Base-by-base conservation (phyloP, 2,797 vertebrate species). In the Amazona ochrocephala region DNA sequence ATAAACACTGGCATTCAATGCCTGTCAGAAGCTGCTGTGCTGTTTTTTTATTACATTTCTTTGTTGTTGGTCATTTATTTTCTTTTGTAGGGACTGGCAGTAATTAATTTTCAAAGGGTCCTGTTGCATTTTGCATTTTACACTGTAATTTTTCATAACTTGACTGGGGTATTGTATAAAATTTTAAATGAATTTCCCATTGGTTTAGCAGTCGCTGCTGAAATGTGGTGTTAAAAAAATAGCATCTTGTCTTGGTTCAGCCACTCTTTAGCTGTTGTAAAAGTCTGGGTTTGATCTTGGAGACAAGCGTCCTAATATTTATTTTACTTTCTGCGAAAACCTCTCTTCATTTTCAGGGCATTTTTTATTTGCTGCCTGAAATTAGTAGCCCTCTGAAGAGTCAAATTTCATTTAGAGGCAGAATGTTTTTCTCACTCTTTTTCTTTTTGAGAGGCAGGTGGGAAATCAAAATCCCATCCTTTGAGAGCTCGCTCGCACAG, bases 391-490 rank as follows among this genome's bases (percentile, higher is more conserved):
- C 91, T 92, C 62, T 76, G 82, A 96, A 77, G 60, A 79, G 32
- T n/a, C 22, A 16, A 84, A 85, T 65, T 60, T 89, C 83, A 95
- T 96, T 96, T 89, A 94, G 68, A 88, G 50, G 23, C 37, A 71
- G 50, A 79, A 24, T 65, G 45, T 37, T 72, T 56, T 75, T 74
- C n/a, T 76, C 60, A 26, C 13, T 75, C 18, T 42, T 37, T 58
- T 84, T 94, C 29, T 97, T 47, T 93, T 47, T 61, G 13, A 67
- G 44, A 95, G 10, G 41, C 86, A 86, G 71, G 44, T 95, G 77
- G 64, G 92, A 97, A 97, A 97, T 93, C 10, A 97, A 96, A 96
- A 84, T 58, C 64, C 94, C 71, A 81, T 88, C 58, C 89, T 70
- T 71, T 74, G 88, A 91, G 73, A 84, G 94, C 51, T 89, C 41